Evolutionary conservation across 1,140 invertebrate genomes (phyloP).

Genomic region (Bombus haemorrhoidalis): DNA sequence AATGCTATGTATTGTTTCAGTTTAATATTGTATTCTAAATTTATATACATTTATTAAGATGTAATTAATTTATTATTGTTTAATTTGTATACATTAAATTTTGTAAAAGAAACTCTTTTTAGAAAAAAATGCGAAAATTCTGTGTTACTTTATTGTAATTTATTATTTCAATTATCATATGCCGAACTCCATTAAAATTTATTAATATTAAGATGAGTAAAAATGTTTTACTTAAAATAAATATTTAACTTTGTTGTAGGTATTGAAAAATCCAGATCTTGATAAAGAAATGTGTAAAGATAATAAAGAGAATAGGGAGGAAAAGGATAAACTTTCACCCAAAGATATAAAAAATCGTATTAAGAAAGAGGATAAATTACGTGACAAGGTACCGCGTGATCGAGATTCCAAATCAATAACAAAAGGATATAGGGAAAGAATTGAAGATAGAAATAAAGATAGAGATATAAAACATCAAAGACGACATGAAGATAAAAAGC

Average conservation of each 20-base stretch:
- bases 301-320: slow-evolving; percentile 80
- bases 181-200: slow-evolving; percentile 9
- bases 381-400: slow-evolving; percentile 75
- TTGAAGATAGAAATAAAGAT: slow-evolving; percentile 78
- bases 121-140: slow-evolving; percentile 38
- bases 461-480: slow-evolving; percentile 80
- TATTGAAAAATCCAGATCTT: slow-evolving; percentile 78
- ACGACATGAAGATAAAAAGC: slow-evolving; percentile 80
- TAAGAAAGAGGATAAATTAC: slow-evolving; percentile 77
- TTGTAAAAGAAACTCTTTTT: slow-evolving; percentile 52
- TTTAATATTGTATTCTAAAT: slow-evolving; percentile 49
- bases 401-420: slow-evolving; percentile 71
- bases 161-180: not conserved
- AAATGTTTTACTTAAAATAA: slow-evolving; percentile 6
- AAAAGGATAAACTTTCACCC: slow-evolving; percentile 74
- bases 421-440: slow-evolving; percentile 78
- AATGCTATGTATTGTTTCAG: slow-evolving; percentile 27
- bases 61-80: slow-evolving; percentile 43
- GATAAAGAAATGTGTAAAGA: slow-evolving; percentile 78
- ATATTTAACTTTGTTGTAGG: slow-evolving; percentile 65
- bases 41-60: slow-evolving; percentile 55
- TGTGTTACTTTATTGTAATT: slow-evolving; percentile 42
- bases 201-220: not conserved
- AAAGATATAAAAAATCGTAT: slow-evolving; percentile 78
- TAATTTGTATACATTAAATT: slow-evolving; percentile 47